Base-by-base conservation (phyloP, 2,113 vertebrate species). In the Salvelinus sp. region DNA sequence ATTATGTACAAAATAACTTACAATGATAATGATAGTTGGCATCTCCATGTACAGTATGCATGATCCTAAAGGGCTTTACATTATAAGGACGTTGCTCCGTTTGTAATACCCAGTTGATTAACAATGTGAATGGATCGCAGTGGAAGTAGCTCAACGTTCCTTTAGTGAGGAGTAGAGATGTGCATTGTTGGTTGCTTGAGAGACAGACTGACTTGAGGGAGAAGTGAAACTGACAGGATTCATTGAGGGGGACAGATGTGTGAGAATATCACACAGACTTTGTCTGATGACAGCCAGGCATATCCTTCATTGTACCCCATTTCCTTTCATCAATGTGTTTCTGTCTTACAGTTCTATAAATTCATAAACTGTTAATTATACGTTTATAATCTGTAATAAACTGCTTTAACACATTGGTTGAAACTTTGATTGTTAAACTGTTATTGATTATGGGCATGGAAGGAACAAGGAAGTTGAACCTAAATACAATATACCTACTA, bases 221-320 rank as follows among this genome's bases (percentile, higher is more conserved):
- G 67, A 79, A 79, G 71, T 60, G 66, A 79, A 70, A 79, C 20
- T 47, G 57, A 74, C 72, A 63, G 76, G 44, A 64, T 70, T 79
- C 50, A 48, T 25, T 18, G 44, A 33, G n/a, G 33, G 22, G n/a
- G 10, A 22, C 18, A 25, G n/a, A 9, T n/a, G 58, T 20, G 25
- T 20, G 18, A 57, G 54, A 57, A 57, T 57, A 20, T 57, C 16
- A 57, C 54, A 18, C 5, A 18, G 16, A 20, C 6, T n/a, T 62
- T n/a, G 6, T 10, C n/a, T n/a, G 58, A 62, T 62, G n/a, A 62
- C 16, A 54, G 50, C 50, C 50, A 18, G 16, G 1, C 3, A 54
- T 54, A 18, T 54, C 50, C 50, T 54, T 54, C 14, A 54, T 54
- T 54, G 13, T 18, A 18, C 3, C 38, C 0, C 38, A 44, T 44